These are phyloP conservation scores for Paraescarpia echinospica DNA, from an alignment of 1,140 invertebrate genomes.

Conservation along the genomic window DNA sequence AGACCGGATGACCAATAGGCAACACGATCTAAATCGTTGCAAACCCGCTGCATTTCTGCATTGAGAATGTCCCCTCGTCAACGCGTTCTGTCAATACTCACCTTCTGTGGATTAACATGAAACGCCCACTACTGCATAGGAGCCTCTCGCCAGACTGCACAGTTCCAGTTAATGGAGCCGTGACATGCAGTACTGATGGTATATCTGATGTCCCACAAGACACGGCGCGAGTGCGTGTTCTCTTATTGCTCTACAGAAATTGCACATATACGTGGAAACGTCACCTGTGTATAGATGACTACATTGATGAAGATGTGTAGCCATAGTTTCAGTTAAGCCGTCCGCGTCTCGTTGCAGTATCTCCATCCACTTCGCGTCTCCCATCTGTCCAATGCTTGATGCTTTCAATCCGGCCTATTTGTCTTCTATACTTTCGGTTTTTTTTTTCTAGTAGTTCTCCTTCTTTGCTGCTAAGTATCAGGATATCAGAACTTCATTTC, in stretches of 20 bases:
- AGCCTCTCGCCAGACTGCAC: background rate
- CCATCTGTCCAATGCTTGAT: background rate
- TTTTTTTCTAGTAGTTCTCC: background rate
- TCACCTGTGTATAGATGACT: background rate
- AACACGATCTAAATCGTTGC: background rate
- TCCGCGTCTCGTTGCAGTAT: background rate
- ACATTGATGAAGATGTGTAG: background rate
- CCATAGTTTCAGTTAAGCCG: background rate
- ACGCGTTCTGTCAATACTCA: background rate
- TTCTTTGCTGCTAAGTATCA: background rate
- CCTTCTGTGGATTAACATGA: background rate
- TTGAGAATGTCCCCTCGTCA: background rate
- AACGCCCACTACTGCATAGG: background rate
- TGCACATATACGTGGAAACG: background rate
- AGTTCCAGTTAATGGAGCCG: background rate
- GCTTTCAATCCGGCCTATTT: background rate
- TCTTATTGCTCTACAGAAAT: background rate
- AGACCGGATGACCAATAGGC: too few species aligned
- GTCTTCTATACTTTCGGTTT: background rate
- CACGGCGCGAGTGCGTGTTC: background rate
- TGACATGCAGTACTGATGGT: background rate
- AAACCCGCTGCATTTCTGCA: background rate
- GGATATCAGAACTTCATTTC: background rate
- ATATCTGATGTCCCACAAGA: background rate
- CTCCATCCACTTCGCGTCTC: background rate